phyloP scores from a whole-genome alignment of 1,140 invertebrate genomes.

The Ips nitidus region DNA sequence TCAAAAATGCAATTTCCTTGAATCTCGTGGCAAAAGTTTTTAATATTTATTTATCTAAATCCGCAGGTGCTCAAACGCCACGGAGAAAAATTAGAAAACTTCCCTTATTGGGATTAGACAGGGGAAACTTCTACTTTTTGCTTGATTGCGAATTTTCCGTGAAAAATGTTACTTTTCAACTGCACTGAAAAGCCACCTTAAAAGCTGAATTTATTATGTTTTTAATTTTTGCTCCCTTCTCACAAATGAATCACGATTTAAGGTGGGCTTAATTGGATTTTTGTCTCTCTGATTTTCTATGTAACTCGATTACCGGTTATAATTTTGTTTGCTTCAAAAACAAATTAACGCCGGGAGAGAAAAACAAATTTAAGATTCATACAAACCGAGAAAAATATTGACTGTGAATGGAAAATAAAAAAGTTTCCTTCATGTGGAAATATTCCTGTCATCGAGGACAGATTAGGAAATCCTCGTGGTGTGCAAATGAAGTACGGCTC shows the following conservation, averaged over 20 bases:
- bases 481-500: constrained; percentile 15
- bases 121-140: constrained; percentile 9
- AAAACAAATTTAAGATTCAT: too few species aligned
- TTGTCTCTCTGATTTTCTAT: constrained; percentile 3
- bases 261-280: constrained; percentile 8
- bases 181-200: constrained; percentile 4
- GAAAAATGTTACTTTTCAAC: constrained; percentile 28
- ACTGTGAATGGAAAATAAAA: constrained; percentile 21
- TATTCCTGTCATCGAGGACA: constrained; percentile 26
- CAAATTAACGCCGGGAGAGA: too few species aligned
- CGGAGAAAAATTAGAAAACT: constrained; percentile 31
- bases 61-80: constrained; percentile 19
- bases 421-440: constrained; percentile 12
- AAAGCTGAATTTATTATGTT: constrained; percentile 18
- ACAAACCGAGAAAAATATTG: constrained; percentile 10
- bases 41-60: constrained; percentile 33
- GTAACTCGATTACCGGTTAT: background rate
- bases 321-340: too few species aligned
- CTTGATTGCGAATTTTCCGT: constrained; percentile 30
- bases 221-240: constrained; percentile 11
- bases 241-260: constrained; percentile 6
- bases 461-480: constrained; percentile 31
- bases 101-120: constrained; percentile 13
- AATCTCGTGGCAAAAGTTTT: constrained; percentile 6
- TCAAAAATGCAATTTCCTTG: too few species aligned